These are phyloP conservation scores for Acrobasis consociella DNA, from an alignment of 2,888 invertebrate genomes.

Conservation along the genomic window DNA sequence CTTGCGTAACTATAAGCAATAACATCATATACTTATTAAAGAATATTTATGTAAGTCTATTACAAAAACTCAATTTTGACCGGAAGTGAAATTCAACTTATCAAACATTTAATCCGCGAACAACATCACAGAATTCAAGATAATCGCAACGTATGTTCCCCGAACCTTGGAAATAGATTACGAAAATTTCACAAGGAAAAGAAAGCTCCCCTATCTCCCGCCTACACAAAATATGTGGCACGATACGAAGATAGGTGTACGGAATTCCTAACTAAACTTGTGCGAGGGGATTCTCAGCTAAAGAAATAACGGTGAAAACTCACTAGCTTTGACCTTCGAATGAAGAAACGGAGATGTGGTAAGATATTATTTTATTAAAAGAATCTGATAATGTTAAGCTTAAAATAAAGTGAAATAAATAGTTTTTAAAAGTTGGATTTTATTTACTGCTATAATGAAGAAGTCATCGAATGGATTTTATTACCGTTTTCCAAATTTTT, in stretches of 20 bases:
- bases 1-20: too few species aligned
- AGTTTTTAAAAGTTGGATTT: too few species aligned
- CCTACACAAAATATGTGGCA: slow-evolving; percentile 67
- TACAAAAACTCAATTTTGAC: neutral
- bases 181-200: slow-evolving; percentile 55
- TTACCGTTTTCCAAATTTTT: too few species aligned
- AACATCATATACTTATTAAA: too few species aligned
- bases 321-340: slow-evolving; percentile 47
- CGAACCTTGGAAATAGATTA: slow-evolving; percentile 39
- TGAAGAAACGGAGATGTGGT: slow-evolving; percentile 36
- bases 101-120: slow-evolving; percentile 14
- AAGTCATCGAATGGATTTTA: too few species aligned
- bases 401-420: too few species aligned
- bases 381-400: too few species aligned
- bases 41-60: too few species aligned
- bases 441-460: too few species aligned
- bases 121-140: slow-evolving; percentile 25
- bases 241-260: slow-evolving; percentile 67
- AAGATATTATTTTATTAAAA: neutral
- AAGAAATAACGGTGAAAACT: slow-evolving; percentile 66
- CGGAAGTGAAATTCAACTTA: neutral
- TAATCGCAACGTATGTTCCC: slow-evolving; percentile 31
- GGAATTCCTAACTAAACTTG: slow-evolving; percentile 71
- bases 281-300: slow-evolving; percentile 61
- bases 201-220: slow-evolving; percentile 55